A percentile compares a stretch with the other conserved stretches of the same genome.
Conservation (phyloP, 2,888 invertebrate species). For the Acanthoscelides obtectus region DNA sequence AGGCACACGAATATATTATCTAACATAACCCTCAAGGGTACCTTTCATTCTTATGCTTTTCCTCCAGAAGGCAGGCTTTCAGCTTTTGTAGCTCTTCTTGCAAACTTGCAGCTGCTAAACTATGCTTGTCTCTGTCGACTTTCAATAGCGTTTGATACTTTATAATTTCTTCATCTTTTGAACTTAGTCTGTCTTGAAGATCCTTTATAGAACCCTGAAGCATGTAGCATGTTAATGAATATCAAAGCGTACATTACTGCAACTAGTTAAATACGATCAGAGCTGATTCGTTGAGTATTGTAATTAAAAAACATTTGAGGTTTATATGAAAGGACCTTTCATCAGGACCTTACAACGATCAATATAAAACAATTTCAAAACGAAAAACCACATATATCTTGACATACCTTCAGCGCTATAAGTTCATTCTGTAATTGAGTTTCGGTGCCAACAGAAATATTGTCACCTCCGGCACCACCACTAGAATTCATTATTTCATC, state of each 20-base stretch:
- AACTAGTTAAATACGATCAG: too few relatives aligned
- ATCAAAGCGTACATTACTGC: not conserved
- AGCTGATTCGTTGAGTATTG: too few relatives aligned
- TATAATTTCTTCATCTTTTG: conserved; percentile 60
- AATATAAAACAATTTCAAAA: not conserved
- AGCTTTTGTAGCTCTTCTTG: conserved; percentile 52
- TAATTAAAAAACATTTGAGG: too few relatives aligned
- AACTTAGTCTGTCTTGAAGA: conserved; percentile 54
- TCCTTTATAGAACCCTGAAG: conserved; percentile 48
- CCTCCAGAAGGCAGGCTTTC: conserved; percentile 35
- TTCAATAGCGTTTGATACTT: conserved; percentile 61
- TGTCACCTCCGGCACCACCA: conserved; percentile 28
- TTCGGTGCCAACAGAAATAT: conserved; percentile 15
- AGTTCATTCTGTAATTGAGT: conserved; percentile 24
- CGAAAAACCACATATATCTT: not conserved
- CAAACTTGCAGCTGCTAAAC: conserved; percentile 50
- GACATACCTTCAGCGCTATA: conserved; percentile 25
- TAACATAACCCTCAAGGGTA: not conserved
- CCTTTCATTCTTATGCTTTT: conserved; percentile 30
- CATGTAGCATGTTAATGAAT: conserved; percentile 2
- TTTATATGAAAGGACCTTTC: too few relatives aligned
- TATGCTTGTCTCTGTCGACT: conserved; percentile 59
- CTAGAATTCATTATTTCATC: conserved; percentile 10
- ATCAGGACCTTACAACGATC: too few relatives aligned
- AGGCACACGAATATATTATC: not conserved